Conservation (phyloP, 2,797 vertebrate genomes). For the Crocodylus rhombifer region DNA sequence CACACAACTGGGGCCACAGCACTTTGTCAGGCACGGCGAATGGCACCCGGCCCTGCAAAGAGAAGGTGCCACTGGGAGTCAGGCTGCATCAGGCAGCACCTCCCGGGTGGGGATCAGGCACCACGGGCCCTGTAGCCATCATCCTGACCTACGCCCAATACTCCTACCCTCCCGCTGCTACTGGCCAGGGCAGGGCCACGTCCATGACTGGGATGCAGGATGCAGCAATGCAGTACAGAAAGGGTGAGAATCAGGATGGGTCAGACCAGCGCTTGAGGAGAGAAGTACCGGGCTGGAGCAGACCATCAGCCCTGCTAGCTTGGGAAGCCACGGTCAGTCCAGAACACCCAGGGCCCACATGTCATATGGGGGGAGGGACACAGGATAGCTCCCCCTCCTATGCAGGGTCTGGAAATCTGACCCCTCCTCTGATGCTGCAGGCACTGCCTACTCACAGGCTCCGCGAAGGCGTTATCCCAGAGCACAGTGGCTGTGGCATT, state of each 20-base stretch:
- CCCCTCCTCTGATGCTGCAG: not conserved
- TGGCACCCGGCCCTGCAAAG: constrained; percentile 89
- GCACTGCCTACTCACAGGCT: constrained; percentile 86
- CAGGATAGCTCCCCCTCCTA: not conserved
- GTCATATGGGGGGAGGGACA: not conserved
- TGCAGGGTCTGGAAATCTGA: not conserved
- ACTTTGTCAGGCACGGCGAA: constrained; percentile 95
- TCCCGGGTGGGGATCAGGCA: too few relatives aligned
- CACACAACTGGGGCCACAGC: constrained; percentile 93
- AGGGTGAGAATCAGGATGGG: not conserved
- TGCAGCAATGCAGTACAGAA: not conserved
- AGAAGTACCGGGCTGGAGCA: too few relatives aligned
- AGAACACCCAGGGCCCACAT: not conserved
- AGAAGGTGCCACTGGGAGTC: too few relatives aligned
- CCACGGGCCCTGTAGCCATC: too few relatives aligned
- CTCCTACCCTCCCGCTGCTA: not conserved
- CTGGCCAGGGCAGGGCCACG: not conserved
- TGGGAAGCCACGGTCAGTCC: not conserved
- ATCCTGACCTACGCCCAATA: too few relatives aligned
- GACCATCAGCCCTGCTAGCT: not conserved
- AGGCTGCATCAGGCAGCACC: too few relatives aligned
- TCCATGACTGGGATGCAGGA: not conserved
- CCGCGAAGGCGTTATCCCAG: constrained; percentile 97
- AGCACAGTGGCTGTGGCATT: constrained; percentile 95
- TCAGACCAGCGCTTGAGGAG: too few relatives aligned